These are phyloP conservation scores for Chrysochloris asiatica DNA, from an alignment of 2,113 vertebrate species.

Conservation along the genomic window DNA sequence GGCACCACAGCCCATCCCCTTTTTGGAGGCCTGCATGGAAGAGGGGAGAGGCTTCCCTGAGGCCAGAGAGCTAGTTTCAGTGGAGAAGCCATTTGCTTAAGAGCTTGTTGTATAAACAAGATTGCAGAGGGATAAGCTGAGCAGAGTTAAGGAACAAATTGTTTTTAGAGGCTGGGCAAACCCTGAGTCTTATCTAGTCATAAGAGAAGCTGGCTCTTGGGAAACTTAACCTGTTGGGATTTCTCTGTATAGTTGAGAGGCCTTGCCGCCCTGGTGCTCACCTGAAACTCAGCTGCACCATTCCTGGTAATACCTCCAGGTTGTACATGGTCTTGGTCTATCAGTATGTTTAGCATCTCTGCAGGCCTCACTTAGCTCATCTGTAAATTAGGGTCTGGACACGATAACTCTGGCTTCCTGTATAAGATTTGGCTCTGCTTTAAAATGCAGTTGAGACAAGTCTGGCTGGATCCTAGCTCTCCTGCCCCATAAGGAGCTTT, in stretches of 20 bases:
- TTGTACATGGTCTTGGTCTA: no score
- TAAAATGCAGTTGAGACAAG: rapidly evolving
- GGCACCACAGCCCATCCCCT: background rate
- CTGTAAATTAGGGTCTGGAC: background rate
- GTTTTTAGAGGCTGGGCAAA: conserved; percentile 50
- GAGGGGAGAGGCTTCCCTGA: background rate
- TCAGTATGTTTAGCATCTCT: no score
- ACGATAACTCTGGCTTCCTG: rapidly evolving
- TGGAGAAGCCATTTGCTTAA: conserved; percentile 52
- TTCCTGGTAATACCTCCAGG: background rate
- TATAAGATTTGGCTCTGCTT: rapidly evolving
- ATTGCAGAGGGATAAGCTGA: conserved; percentile 19
- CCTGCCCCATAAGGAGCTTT: background rate
- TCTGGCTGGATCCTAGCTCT: no score
- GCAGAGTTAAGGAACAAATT: conserved; percentile 34
- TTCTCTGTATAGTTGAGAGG: background rate
- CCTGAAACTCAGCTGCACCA: background rate
- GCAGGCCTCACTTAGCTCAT: rapidly evolving
- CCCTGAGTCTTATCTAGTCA: background rate
- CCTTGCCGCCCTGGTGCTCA: background rate
- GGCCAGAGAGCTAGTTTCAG: conserved; percentile 46
- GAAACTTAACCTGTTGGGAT: conserved; percentile 12
- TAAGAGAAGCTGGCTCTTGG: background rate
- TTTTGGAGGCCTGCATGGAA: background rate
- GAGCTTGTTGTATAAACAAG: conserved; percentile 69